Conservation (phyloP, 2,888 invertebrate genomes). For the Diplazon laetatorius region DNA sequence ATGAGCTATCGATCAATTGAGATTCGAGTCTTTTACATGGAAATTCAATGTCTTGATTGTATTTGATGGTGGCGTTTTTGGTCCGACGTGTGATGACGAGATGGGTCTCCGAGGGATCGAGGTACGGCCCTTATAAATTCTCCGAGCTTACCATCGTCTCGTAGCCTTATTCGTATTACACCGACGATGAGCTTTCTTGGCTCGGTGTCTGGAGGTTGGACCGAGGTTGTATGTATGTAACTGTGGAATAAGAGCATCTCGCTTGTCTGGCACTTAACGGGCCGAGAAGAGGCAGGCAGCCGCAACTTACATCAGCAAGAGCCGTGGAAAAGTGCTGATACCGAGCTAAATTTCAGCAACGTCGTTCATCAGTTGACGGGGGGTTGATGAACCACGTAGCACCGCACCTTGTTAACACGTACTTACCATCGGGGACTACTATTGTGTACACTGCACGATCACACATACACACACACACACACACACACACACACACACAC, state of each 20-base stretch:
- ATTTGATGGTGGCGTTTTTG: too few relatives aligned
- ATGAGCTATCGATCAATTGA: too few relatives aligned
- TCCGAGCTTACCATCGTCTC: conserved; percentile 54
- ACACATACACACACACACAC: not conserved
- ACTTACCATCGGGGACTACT: conserved; percentile 12
- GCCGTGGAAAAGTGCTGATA: conserved; percentile 60
- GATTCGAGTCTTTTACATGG: too few relatives aligned
- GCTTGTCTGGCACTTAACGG: conserved; percentile 62
- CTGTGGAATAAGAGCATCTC: conserved; percentile 38
- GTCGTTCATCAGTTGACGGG: conserved; percentile 39
- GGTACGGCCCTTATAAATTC: conserved; percentile 55
- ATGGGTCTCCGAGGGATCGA: conserved; percentile 4
- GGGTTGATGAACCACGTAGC: conserved; percentile 56
- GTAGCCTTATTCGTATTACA: conserved; percentile 53
- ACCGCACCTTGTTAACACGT: conserved; percentile 62
- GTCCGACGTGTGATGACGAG: not conserved
- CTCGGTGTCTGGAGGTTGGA: conserved; percentile 35
- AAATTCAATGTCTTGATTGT: too few relatives aligned
- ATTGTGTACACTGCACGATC: conserved; percentile 12
- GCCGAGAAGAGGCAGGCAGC: conserved; percentile 61
- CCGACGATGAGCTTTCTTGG: conserved; percentile 59
- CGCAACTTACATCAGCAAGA: conserved; percentile 63
- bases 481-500: too few relatives aligned
- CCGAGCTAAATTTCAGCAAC: conserved; percentile 60
- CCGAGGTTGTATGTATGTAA: conserved; percentile 35